Percentiles rank a stretch among this genome's conserved stretches.
Evolutionary conservation across 2,113 vertebrate genomes (phyloP).

Genomic region (Genyomyrus donnyi): DNA sequence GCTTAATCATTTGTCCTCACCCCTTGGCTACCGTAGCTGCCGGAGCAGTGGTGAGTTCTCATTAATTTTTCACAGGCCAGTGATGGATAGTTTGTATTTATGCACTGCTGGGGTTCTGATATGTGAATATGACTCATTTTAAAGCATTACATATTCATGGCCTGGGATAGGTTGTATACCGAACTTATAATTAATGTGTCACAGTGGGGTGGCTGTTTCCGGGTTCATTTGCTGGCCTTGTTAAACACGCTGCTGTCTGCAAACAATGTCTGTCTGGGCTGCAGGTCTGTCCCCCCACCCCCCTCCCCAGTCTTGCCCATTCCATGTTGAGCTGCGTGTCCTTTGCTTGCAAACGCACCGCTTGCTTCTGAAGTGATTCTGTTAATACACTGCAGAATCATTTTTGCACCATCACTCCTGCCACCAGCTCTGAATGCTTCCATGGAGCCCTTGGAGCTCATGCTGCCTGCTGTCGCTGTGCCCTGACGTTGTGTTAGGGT

Average conservation of each 20-base stretch:
- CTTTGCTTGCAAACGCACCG: neutral
- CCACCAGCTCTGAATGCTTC: neutral
- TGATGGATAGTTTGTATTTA: conserved; percentile 89
- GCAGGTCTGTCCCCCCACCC: neutral
- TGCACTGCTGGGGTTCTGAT: conserved; percentile 82
- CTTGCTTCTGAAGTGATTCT: conserved; percentile 9
- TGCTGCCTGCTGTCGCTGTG: neutral
- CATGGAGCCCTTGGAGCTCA: neutral
- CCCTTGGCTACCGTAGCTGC: conserved; percentile 47
- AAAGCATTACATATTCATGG: conserved; percentile 98
- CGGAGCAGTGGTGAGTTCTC: conserved; percentile 61
- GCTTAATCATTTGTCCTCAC: conserved; percentile 41
- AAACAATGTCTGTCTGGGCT: conserved; percentile 49
- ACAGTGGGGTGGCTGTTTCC: conserved; percentile 78
- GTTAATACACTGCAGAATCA: neutral
- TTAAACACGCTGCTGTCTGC: conserved; percentile 74
- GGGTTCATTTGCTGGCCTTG: conserved; percentile 78
- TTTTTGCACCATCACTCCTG: neutral
- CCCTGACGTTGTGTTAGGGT: neutral
- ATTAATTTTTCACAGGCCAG: conserved; percentile 77
- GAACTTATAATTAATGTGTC: conserved; percentile 98
- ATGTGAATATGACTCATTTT: conserved; percentile 96
- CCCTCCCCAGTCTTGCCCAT: neutral
- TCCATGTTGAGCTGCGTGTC: neutral
- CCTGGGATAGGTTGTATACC: conserved; percentile 85